Evolutionary conservation across 2,888 invertebrate species (phyloP).

Genomic region (Cheilosia grossa): DNA sequence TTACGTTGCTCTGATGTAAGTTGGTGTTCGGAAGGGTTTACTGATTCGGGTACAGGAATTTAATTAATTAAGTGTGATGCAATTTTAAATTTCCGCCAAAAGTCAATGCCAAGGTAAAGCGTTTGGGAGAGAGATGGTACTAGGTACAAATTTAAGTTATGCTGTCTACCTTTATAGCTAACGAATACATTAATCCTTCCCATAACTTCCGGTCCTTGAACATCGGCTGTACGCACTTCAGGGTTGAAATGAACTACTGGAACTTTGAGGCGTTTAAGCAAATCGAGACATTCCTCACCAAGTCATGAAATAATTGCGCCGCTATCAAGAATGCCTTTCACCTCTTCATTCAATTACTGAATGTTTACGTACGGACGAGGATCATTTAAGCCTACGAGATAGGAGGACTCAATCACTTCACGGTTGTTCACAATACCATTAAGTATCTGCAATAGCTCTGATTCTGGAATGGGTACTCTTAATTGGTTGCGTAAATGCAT

Average conservation of each 20-base stretch:
- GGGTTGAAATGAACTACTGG: not conserved
- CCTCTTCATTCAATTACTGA: too few species aligned
- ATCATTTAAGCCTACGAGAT: too few species aligned
- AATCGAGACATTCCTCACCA: not conserved
- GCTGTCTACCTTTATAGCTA: not conserved
- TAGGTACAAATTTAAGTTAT: not conserved
- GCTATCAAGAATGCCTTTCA: not conserved
- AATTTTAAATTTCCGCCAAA: not conserved
- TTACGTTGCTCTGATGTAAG: not conserved
- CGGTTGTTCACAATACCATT: not conserved
- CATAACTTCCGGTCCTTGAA: not conserved
- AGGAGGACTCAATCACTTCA: too few species aligned
- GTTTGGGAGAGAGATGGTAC: not conserved
- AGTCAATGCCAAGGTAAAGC: not conserved
- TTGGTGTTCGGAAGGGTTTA: not conserved
- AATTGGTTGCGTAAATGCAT: constrained; percentile 9
- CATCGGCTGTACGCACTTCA: not conserved
- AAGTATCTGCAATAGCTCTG: not conserved
- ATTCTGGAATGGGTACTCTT: constrained; percentile 8
- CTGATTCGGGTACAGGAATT: not conserved
- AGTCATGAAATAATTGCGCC: not conserved
- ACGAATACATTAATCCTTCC: not conserved
- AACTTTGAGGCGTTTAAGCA: not conserved
- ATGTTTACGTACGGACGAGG: too few species aligned
- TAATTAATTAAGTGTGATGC: not conserved